Evolutionary conservation across 1,140 invertebrate species (phyloP), one percentile per base, ranked within the genome.

Genomic region (Gonioctena quinquepunctata): DNA sequence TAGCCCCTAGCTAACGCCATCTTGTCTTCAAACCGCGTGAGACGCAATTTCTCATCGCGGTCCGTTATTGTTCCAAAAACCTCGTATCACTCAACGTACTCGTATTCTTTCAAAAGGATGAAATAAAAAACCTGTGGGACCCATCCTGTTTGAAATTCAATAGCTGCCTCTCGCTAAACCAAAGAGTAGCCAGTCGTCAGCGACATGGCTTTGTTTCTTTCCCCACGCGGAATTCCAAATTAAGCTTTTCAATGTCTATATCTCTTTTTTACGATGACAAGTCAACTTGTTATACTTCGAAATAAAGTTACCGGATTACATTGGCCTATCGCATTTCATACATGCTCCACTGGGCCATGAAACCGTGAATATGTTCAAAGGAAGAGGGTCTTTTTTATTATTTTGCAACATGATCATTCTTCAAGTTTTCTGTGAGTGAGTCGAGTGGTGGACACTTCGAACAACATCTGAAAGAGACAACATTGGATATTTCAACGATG

Each of bases 291-390:
- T 57, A 22, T 57, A 21, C 19, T 57, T 57, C 54, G 54, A 57
- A 57, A 57, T 25, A 22, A 22, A 57, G 16, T 57, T 57, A 57
- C 54, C 21, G 54, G 54, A 57, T 57, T 57, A 57, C 54, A 57
- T 13, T 57, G 25, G 21, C 54, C 54, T 57, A 57, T 57, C 54
- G 19, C 13, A 57, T 57, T 57, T 57, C 54, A 25, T 57, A 57
- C n/a, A 57, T 57, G 21, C 54, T 57, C 54, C 54, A 23, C 22
- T 54, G 52, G 52, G 8, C 19, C 52, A 23, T 22, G 33, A 42
- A 42, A 42, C 33, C 33, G 16, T 42, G 33, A 42, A n/a, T 42
- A n/a, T 42, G 33, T n/a, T 42, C 33, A 42, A 2, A 42, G 33
- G 33, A 42, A 42, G 13, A n/a, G 33, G 5, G 11, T n/a, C 1